Percentiles rank a stretch among this genome's conserved stretches.
Conservation (phyloP, 1,140 invertebrate genomes). For the Latrodectus geometricus region DNA sequence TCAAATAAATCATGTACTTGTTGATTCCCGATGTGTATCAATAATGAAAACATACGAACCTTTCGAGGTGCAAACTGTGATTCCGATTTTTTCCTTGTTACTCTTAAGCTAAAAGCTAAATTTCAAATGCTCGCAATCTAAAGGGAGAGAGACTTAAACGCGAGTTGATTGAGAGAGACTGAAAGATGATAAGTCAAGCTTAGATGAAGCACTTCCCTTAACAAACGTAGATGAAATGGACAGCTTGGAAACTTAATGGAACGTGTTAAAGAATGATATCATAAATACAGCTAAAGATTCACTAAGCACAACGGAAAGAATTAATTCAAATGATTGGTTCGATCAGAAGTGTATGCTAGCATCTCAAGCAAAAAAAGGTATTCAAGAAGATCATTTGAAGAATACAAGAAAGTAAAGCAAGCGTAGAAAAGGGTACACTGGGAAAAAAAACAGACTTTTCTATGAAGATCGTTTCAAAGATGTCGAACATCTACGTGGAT, state of each 20-base stretch:
- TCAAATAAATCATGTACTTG: constrained; percentile 14
- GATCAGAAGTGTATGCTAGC: constrained; percentile 2
- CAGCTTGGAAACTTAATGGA: too few relatives aligned
- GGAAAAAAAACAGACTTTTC: constrained; percentile 2
- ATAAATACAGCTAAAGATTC: background rate
- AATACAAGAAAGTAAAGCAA: constrained; percentile 6
- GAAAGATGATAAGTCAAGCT: background rate
- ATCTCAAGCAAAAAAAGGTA: background rate
- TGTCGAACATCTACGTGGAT: constrained; percentile 7
- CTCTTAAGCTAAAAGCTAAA: constrained; percentile 5
- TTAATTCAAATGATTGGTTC: constrained; percentile 15
- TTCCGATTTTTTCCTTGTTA: constrained; percentile 3
- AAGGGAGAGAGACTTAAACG: background rate
- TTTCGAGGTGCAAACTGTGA: background rate
- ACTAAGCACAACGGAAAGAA: background rate
- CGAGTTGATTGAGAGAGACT: background rate
- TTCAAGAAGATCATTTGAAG: constrained; percentile 15
- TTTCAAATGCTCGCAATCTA: background rate
- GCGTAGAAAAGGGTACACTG: background rate
- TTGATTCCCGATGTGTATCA: background rate
- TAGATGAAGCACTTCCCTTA: background rate
- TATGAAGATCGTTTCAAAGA: constrained; percentile 2
- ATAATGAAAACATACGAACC: background rate
- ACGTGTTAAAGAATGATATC: background rate
- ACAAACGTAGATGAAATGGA: background rate